Conservation (phyloP, 2,797 vertebrate genomes). For the Urophycis tenuis region DNA sequence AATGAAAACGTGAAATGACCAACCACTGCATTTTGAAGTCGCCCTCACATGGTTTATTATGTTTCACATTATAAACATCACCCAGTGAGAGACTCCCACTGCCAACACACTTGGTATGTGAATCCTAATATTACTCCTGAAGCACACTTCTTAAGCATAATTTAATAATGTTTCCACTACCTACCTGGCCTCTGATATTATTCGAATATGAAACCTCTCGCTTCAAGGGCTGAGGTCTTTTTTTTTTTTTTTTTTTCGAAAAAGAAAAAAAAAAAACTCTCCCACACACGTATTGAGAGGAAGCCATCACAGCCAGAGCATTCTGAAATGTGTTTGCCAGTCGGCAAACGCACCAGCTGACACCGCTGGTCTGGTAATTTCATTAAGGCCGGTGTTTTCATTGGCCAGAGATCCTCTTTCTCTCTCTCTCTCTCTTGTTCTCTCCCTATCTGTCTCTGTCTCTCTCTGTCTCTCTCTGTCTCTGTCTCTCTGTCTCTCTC, state of each 20-base stretch:
- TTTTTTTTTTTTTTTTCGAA: too few species aligned
- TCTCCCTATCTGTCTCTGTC: too few species aligned
- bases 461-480: background rate
- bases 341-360: conserved; percentile 55
- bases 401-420: conserved; percentile 40
- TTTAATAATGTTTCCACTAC: too few species aligned
- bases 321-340: conserved; percentile 25
- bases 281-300: background rate
- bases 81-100: too few species aligned
- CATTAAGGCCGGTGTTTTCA: conserved; percentile 41
- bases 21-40: too few species aligned
- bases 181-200: too few species aligned
- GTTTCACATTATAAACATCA: too few species aligned
- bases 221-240: background rate
- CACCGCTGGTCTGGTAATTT: conserved; percentile 50
- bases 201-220: too few species aligned
- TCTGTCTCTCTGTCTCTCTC: background rate
- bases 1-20: too few species aligned
- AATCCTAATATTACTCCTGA: background rate
- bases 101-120: too few species aligned
- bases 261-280: too few species aligned
- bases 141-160: background rate
- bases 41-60: too few species aligned
- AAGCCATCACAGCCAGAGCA: conserved; percentile 9
- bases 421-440: background rate